Percentiles rank a stretch among this genome's conserved stretches.
phyloP scores from a whole-genome alignment of 2,797 vertebrate species.

The Myotis myotis region DNA sequence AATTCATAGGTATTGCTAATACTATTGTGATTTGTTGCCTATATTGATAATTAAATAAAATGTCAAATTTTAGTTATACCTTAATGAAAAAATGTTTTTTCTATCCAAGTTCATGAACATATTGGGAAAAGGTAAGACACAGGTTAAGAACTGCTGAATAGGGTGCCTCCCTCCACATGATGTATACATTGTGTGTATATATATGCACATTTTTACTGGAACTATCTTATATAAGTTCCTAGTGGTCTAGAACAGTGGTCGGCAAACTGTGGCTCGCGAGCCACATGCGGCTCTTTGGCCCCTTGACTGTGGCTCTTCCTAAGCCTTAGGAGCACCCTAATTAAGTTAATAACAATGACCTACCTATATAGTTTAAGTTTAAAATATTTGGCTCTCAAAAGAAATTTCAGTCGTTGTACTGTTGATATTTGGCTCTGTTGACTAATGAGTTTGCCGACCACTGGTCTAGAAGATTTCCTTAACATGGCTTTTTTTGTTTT shows the following conservation, averaged over 20 bases:
- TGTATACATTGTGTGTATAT: not conserved
- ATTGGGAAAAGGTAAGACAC: not conserved
- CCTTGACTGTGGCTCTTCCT: too few species aligned
- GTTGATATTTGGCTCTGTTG: too few species aligned
- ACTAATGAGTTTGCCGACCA: too few species aligned
- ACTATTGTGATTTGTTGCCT: not conserved
- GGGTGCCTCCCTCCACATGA: not conserved
- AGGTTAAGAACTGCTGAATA: not conserved
- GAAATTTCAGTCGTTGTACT: too few species aligned
- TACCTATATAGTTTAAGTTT: too few species aligned
- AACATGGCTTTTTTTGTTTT: not conserved
- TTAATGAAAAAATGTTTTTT: not conserved
- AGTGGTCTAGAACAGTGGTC: not conserved
- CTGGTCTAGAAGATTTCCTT: conserved; percentile 7
- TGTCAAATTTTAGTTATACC: not conserved
- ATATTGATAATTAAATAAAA: not conserved
- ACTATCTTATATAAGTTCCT: not conserved
- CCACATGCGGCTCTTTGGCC: too few species aligned
- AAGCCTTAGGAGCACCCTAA: too few species aligned
- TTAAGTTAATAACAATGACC: too few species aligned
- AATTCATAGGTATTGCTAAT: not conserved
- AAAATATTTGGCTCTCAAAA: too few species aligned
- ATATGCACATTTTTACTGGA: not conserved
- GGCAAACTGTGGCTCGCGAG: too few species aligned
- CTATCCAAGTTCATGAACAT: not conserved